Evolutionary conservation across 2,113 vertebrate species (phyloP), one percentile per base, ranked within the genome.

Genomic region (Salminus brasiliensis): DNA sequence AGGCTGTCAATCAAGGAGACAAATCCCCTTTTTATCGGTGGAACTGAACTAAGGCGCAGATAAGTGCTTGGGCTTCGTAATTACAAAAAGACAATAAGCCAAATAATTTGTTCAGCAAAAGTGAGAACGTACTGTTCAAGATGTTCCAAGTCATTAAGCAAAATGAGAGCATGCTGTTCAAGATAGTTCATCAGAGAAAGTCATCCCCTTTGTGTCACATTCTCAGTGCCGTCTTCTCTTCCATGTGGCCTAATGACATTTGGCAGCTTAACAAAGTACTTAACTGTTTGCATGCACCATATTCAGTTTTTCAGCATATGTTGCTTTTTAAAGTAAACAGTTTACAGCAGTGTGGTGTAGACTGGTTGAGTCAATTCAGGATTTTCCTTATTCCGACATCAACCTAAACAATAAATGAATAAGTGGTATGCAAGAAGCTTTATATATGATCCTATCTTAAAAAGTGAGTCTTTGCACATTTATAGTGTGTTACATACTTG

Each of bases 91-190:
- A 65, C 62, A n/a, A 65, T 62, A 15, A 62, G 25, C 32, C 32
- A 32, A 63, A 55, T 55, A 15, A 55, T 15, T 73, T 6, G 27
- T 3, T 60, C 1, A 72, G 52, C 32, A 16, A 25, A 39, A 16
- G 25, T 23, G 12, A 53, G 32, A 41, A 9, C 10, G 12, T 12
- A n/a, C 16, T 29, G 11, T 27, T n/a, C 6, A 72, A 32, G 30
- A 63, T 16, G 60, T 36, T 59, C 53, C 34, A 18, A 65, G 62
- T 27, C 34, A 73, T 7, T 60, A 30, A 72, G 30, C 69, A 36
- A 72, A 55, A 72, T 8, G 13, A 68, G 43, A 36, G 11, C 12
- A 23, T 15, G 69, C 25, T n/a, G n/a, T n/a, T n/a, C n/a, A n/a
- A n/a, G 12, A 9, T 5, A 32, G 60, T 36, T 21, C 49, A 55